Evolutionary conservation across 2,797 vertebrate species (phyloP).

Genomic region (Gymnodraco acuticeps): DNA sequence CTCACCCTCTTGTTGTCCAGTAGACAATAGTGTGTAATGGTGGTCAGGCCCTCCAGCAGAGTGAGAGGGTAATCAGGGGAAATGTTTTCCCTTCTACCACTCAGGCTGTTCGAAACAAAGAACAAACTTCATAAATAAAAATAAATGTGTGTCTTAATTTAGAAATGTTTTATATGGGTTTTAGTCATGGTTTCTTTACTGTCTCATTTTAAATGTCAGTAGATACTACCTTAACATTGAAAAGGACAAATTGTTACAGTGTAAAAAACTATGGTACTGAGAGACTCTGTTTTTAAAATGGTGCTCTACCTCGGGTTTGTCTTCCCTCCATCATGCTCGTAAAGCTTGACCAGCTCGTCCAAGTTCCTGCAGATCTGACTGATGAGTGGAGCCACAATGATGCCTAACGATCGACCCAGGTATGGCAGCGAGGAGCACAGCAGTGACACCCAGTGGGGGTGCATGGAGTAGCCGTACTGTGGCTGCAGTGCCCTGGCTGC

Average conservation of each 20-base stretch:
- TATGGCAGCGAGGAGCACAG: slow-evolving; percentile 92
- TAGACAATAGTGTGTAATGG: slow-evolving; percentile 95
- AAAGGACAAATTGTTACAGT: not conserved
- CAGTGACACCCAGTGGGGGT: slow-evolving; percentile 94
- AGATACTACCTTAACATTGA: not conserved
- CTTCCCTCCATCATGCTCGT: slow-evolving; percentile 91
- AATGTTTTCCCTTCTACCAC: slow-evolving; percentile 91
- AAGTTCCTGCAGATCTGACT: slow-evolving; percentile 96
- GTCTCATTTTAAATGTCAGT: not conserved
- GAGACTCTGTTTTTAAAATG: not conserved
- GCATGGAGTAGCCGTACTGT: slow-evolving; percentile 93
- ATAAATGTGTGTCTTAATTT: not conserved
- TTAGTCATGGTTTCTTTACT: not conserved
- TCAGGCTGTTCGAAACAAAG: slow-evolving; percentile 75
- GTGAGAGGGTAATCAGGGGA: slow-evolving; percentile 96
- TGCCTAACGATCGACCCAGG: slow-evolving; percentile 93
- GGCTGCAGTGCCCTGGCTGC: slow-evolving; percentile 93
- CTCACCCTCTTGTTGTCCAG: slow-evolving; percentile 93
- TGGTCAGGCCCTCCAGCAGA: slow-evolving; percentile 94
- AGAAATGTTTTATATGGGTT: not conserved
- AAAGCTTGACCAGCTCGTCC: slow-evolving; percentile 93
- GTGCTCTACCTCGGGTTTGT: slow-evolving; percentile 83
- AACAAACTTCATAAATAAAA: not conserved
- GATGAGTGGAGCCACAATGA: slow-evolving; percentile 93
- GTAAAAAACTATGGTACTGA: not conserved